Percentiles rank a stretch among this genome's conserved stretches.
Evolutionary conservation across 2,797 vertebrate species (phyloP).

Genomic region (Liparis tanakae): DNA sequence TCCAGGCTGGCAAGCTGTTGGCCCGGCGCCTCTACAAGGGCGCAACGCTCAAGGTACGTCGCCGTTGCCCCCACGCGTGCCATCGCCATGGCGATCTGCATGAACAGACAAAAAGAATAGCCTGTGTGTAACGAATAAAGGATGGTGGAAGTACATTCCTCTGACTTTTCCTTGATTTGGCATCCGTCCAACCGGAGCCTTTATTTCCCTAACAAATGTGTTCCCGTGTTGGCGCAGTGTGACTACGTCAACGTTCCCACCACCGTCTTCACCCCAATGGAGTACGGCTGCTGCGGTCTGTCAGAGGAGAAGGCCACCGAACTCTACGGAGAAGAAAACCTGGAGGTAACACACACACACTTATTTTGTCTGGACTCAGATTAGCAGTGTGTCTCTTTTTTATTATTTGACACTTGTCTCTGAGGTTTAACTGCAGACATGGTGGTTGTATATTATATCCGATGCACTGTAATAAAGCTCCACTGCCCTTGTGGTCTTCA

Average conservation of each 20-base stretch:
- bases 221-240: conserved; percentile 81
- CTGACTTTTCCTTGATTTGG: background rate
- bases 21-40: conserved; percentile 89
- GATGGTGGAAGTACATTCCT: background rate
- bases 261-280: conserved; percentile 96
- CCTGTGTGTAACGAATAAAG: background rate
- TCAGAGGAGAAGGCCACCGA: conserved; percentile 90
- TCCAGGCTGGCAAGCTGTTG: conserved; percentile 93
- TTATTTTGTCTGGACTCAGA: background rate
- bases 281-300: conserved; percentile 93
- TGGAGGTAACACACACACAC: conserved; percentile 83
- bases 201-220: background rate
- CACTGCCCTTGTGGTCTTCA: conserved; percentile 51
- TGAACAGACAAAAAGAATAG: background rate
- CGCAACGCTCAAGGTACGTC: conserved; percentile 84
- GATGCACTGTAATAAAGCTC: background rate
- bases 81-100: background rate
- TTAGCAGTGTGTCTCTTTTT: background rate
- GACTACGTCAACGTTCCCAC: conserved; percentile 95
- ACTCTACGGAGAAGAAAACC: conserved; percentile 84
- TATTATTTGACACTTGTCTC: background rate
- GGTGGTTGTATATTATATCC: background rate
- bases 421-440: background rate
- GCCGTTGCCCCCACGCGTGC: rapidly evolving
- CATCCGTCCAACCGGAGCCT: background rate